These are phyloP conservation scores for Gymnoscopelus braueri DNA, from an alignment of 2,797 vertebrate genomes.

Conservation along the genomic window DNA sequence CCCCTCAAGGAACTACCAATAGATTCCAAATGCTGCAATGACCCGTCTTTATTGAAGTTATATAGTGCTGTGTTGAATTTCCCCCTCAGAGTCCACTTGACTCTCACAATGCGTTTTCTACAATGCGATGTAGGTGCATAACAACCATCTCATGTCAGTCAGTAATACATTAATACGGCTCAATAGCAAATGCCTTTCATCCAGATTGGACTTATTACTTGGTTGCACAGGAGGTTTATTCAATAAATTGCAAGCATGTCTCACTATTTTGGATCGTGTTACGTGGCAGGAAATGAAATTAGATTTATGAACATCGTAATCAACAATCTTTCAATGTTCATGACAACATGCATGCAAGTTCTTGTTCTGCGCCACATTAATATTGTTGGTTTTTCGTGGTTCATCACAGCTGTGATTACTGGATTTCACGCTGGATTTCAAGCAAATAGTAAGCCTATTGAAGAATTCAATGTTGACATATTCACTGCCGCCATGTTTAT, in stretches of 20 bases:
- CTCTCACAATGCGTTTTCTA: constrained; percentile 26
- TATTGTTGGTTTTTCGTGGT: constrained; percentile 27
- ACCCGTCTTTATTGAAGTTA: constrained; percentile 32
- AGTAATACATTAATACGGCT: constrained; percentile 32
- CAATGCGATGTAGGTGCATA: constrained; percentile 29
- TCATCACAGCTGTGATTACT: constrained; percentile 25
- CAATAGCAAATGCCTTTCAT: constrained; percentile 39
- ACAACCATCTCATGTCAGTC: constrained; percentile 19
- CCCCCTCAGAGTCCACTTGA: constrained; percentile 37
- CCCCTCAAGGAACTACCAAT: constrained; percentile 29
- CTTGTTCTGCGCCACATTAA: constrained; percentile 21
- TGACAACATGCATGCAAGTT: constrained; percentile 19
- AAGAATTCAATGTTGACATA: constrained; percentile 31
- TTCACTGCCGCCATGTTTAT: constrained; percentile 36
- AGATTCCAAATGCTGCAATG: constrained; percentile 41
- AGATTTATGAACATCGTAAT: constrained; percentile 56
- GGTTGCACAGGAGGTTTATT: constrained; percentile 28
- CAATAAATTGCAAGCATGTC: constrained; percentile 45
- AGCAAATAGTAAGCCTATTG: constrained; percentile 23
- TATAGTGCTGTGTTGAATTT: constrained; percentile 30
- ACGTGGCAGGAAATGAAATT: constrained; percentile 23
- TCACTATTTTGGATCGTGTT: constrained; percentile 36
- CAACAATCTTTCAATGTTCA: constrained; percentile 38
- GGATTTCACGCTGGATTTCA: constrained; percentile 36
- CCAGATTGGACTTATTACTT: constrained; percentile 20